Evolutionary conservation across 2,113 vertebrate genomes (phyloP).

Genomic region (Eulacestoma nigropectus): DNA sequence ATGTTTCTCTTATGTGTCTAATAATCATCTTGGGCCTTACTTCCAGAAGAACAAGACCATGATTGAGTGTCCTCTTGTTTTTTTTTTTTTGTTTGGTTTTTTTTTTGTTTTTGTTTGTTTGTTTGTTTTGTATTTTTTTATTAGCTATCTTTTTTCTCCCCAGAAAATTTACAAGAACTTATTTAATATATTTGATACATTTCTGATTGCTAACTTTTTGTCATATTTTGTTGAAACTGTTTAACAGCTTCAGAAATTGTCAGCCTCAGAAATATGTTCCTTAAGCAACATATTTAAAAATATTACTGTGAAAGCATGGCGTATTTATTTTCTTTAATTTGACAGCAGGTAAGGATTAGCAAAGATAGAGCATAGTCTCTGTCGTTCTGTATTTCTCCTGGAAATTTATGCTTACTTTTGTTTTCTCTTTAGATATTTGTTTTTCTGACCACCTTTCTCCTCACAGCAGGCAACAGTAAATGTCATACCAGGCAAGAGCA

Average conservation of each 20-base stretch:
- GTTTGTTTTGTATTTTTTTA: too few relatives aligned
- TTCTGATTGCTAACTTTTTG: background rate
- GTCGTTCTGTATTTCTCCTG: background rate
- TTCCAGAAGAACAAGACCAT: background rate
- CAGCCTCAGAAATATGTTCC: too few relatives aligned
- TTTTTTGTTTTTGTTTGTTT: too few relatives aligned
- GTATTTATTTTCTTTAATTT: background rate
- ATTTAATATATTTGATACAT: background rate
- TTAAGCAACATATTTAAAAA: background rate
- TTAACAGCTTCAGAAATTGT: background rate
- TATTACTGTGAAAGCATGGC: background rate
- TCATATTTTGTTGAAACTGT: background rate
- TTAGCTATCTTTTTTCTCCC: fast-evolving
- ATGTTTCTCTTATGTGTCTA: background rate
- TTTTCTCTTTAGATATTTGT: background rate
- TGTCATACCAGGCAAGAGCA: background rate
- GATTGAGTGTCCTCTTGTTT: background rate
- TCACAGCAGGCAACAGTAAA: background rate
- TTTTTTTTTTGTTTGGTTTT: background rate
- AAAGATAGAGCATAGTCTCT: background rate
- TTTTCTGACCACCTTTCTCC: background rate
- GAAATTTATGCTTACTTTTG: background rate
- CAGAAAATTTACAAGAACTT: background rate
- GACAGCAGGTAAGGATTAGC: background rate
- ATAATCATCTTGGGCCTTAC: background rate